Evolutionary conservation across 2,113 vertebrate genomes (phyloP).

Genomic region (Tragelaphus buxtoni): DNA sequence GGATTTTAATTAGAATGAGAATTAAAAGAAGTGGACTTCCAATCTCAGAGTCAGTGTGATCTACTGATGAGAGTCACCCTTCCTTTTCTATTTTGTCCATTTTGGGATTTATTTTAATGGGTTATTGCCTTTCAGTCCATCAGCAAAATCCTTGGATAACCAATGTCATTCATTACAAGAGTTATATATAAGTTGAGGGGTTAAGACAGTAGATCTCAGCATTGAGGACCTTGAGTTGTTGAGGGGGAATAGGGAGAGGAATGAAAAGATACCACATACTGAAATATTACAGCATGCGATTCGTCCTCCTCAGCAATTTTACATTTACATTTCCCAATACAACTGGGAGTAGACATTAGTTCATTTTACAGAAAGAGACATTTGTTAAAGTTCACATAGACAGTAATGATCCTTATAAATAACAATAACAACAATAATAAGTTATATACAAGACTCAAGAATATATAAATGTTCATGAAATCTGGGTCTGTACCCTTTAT

Average conservation of each 20-base stretch:
- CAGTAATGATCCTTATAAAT: neutral
- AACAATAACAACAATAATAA: neutral
- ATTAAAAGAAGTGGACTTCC: neutral
- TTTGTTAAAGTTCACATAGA: neutral
- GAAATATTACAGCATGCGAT: neutral
- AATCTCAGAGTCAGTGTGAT: neutral
- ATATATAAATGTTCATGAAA: neutral
- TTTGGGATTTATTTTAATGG: neutral
- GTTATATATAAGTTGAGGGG: neutral
- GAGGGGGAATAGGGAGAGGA: neutral
- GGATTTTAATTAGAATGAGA: neutral
- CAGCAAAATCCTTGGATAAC: neutral
- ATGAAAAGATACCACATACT: neutral
- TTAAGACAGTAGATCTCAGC: neutral
- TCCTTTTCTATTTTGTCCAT: neutral
- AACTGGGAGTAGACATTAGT: neutral
- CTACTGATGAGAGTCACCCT: neutral
- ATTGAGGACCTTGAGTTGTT: neutral
- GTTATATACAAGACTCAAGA: neutral
- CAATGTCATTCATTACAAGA: neutral
- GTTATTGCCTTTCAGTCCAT: neutral
- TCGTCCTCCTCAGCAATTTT: neutral
- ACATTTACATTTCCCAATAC: neutral
- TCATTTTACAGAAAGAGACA: neutral
- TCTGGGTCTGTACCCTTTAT: neutral